Base-by-base conservation (phyloP, 2,888 invertebrate genomes). In the Drosophila prostipennis region DNA sequence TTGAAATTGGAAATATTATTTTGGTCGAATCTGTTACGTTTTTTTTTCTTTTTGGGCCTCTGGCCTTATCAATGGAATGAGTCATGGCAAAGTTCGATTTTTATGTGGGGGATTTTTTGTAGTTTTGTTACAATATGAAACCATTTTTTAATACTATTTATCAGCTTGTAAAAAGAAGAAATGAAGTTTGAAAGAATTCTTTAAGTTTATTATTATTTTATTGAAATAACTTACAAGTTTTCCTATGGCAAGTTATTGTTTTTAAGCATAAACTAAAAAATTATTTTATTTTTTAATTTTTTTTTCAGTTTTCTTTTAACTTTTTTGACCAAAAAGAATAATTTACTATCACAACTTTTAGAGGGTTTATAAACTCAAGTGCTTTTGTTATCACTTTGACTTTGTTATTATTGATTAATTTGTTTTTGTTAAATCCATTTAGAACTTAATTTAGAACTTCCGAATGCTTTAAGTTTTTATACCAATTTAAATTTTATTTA, bases 11-110 rank as follows among this genome's bases (percentile, higher is more conserved):
- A 61, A 70, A 61, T 70, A 70, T 70, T 55, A 29, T 61, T 61
- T 69, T 69, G 68, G 68, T 39, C 53, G 53, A 46, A 46, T 32
- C 29, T 40, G 37, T 40, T 67, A 39, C 14, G 34, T 53, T 42
- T 60, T 32, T 32, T 26, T 3, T 16, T 46, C 29, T 29, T 29
- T 63, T 64, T 53, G 60, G 71, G 49, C 61, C 40, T 54, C 32
- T 70, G 56, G 67, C 73, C 70, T 71, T 76, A 68, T 64, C 73
- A 64, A 45, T 55, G 56, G n/a, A 29, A 55, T 65, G 64, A 65
- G 64, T 65, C 64, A 65, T 26, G 16, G 13, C 16, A 34, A 13
- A 39, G 32, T 40, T 26, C n/a, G 11, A 8, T 23, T 14, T 60
- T 2, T 53, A 37, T 53, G 45, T 52, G 45, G 39, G 32, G 32